phyloP scores from a whole-genome alignment of 1,140 invertebrate species.

The Notospermus geniculatus region DNA sequence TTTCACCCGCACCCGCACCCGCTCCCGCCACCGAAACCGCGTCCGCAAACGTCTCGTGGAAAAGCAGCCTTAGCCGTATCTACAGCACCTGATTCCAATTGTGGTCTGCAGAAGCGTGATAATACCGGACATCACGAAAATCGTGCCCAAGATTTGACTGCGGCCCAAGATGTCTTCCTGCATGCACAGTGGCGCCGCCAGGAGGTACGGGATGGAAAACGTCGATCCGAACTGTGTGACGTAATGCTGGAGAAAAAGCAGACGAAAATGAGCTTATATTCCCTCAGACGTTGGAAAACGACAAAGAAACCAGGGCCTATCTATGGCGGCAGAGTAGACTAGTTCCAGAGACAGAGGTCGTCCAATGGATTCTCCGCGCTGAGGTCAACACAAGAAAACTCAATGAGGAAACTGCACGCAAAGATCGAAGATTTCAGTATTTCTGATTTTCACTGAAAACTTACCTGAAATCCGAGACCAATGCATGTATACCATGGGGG shows the following conservation, averaged over 20 bases:
- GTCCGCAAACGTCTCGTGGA: no score
- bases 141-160: conserved; percentile 74
- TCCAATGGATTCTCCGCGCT: background rate
- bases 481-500: conserved; percentile 81
- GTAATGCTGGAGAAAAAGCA: conserved; percentile 66
- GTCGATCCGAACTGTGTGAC: conserved; percentile 83
- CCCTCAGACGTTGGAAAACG: background rate
- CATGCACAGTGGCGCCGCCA: conserved; percentile 80
- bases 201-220: conserved; percentile 77
- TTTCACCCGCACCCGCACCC: background rate
- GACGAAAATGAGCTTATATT: background rate
- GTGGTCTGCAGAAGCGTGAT: conserved; percentile 75
- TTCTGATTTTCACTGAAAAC: background rate
- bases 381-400: background rate
- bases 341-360: background rate
- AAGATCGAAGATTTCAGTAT: background rate
- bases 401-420: background rate
- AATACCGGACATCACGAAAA: conserved; percentile 83
- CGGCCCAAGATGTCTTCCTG: conserved; percentile 28
- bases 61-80: background rate
- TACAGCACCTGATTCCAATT: conserved; percentile 69
- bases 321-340: background rate
- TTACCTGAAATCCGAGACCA: conserved; percentile 76
- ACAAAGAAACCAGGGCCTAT: background rate
- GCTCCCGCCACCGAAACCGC: no score